Evolutionary conservation across 2,113 vertebrate genomes (phyloP).

Genomic region (Myiozetetes cayanensis): DNA sequence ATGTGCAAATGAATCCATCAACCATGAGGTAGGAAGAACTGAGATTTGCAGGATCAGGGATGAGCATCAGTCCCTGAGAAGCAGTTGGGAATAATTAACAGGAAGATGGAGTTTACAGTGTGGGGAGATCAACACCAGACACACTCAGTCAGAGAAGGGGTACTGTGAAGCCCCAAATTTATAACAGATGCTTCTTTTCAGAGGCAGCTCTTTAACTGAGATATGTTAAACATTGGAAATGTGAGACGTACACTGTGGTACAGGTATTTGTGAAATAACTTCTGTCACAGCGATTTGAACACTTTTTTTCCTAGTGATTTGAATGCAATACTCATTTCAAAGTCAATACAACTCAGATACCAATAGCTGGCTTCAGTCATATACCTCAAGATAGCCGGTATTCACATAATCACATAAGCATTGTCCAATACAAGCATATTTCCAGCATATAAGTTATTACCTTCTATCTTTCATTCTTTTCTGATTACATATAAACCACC

Average conservation of each 20-base stretch:
- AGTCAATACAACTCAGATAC: background rate
- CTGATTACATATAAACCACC: background rate
- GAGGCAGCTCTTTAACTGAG: background rate
- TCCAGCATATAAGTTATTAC: background rate
- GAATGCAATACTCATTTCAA: background rate
- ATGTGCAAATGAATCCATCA: background rate
- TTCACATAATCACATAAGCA: background rate
- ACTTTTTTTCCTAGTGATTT: background rate
- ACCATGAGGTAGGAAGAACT: background rate
- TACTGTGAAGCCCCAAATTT: background rate
- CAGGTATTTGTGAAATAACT: background rate
- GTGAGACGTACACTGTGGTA: background rate
- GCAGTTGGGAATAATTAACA: background rate
- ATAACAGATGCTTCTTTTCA: background rate
- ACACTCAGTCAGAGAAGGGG: background rate
- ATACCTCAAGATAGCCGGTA: background rate
- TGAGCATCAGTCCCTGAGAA: background rate
- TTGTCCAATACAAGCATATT: background rate
- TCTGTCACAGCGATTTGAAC: background rate
- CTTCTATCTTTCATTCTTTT: background rate
- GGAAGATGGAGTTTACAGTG: background rate
- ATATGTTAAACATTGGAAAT: background rate
- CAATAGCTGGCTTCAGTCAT: background rate
- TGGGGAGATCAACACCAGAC: background rate
- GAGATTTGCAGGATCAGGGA: background rate